These are phyloP conservation scores for Ornithoptera alexandrae DNA, from an alignment of 2,888 invertebrate genomes.

Conservation along the genomic window DNA sequence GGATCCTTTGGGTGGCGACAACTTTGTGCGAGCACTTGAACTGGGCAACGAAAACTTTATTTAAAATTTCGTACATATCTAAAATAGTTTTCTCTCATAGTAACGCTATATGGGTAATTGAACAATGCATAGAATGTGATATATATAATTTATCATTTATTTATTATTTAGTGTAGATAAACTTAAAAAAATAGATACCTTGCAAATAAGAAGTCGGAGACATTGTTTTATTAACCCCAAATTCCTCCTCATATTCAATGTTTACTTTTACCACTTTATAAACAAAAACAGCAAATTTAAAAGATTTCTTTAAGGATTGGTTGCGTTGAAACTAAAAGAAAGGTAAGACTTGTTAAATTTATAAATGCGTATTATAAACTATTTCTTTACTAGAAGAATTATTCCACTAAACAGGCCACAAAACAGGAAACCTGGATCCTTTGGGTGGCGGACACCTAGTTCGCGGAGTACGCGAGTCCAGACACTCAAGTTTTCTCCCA, in stretches of 20 bases:
- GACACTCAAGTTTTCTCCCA: constrained; percentile 46
- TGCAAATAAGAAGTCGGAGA: constrained; percentile 29
- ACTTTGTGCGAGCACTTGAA: constrained; percentile 67
- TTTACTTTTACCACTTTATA: background rate
- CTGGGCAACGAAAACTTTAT: constrained; percentile 68
- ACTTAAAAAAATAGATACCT: constrained; percentile 36
- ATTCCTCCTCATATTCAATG: background rate
- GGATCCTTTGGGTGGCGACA: constrained; percentile 75
- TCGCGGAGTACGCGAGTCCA: constrained; percentile 61
- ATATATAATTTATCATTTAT: constrained; percentile 35
- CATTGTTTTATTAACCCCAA: constrained; percentile 21
- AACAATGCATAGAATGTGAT: constrained; percentile 55
- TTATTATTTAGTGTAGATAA: constrained; percentile 33
- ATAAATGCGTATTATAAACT: background rate
- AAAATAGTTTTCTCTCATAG: constrained; percentile 24
- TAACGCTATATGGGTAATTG: constrained; percentile 32
- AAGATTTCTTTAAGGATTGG: background rate
- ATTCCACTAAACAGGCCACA: constrained; percentile 57
- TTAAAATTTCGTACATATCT: constrained; percentile 41
- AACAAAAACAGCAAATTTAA: background rate
- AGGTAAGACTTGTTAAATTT: constrained; percentile 17
- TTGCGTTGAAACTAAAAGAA: background rate
- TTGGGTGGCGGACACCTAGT: constrained; percentile 65
- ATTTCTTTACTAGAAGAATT: background rate
- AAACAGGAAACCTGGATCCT: constrained; percentile 60